Evolutionary conservation across 2,113 vertebrate species (phyloP).

Genomic region (Entosphenus tridentatus): DNA sequence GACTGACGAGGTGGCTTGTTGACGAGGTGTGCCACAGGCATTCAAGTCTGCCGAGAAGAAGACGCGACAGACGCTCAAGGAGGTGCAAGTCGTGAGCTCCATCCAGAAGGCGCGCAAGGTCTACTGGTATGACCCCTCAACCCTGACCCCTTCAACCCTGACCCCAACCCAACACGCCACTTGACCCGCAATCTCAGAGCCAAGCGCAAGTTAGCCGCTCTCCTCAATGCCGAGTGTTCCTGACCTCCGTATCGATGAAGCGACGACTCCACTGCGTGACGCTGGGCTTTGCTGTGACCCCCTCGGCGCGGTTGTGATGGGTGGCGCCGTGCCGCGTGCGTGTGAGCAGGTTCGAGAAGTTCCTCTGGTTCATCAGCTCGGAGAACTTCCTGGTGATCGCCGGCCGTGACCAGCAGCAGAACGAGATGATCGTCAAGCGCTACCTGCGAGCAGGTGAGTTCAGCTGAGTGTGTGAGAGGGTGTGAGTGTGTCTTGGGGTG

Average conservation of each 20-base stretch:
- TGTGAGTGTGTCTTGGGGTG: background rate
- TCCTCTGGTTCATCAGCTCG: slow-evolving; percentile 93
- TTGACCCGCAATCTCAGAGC: background rate
- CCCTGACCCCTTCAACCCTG: background rate
- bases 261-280: slow-evolving; percentile 1
- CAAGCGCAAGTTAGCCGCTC: background rate
- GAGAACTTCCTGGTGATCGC: slow-evolving; percentile 91
- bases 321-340: too few species aligned
- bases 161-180: background rate
- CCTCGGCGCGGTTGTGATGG: too few species aligned
- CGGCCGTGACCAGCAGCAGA: slow-evolving; percentile 89
- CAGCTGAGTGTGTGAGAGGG: background rate
- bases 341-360: slow-evolving; percentile 83
- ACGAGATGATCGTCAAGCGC: slow-evolving; percentile 86
- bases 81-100: slow-evolving; percentile 75
- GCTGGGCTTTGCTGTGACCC: slow-evolving; percentile 3
- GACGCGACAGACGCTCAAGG: slow-evolving; percentile 79
- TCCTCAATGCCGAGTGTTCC: background rate
- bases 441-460: slow-evolving; percentile 51
- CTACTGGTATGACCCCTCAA: slow-evolving; percentile 39
- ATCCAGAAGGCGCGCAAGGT: slow-evolving; percentile 97
- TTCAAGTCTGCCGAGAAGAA: slow-evolving; percentile 97
- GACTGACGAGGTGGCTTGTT: too few species aligned
- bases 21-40: slow-evolving; percentile 25
- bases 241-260: background rate